Percentiles rank a stretch among this genome's conserved stretches.
These are phyloP conservation scores for Corynorhinus townsendii DNA, from an alignment of 2,113 vertebrate species.

Conservation along the genomic window DNA sequence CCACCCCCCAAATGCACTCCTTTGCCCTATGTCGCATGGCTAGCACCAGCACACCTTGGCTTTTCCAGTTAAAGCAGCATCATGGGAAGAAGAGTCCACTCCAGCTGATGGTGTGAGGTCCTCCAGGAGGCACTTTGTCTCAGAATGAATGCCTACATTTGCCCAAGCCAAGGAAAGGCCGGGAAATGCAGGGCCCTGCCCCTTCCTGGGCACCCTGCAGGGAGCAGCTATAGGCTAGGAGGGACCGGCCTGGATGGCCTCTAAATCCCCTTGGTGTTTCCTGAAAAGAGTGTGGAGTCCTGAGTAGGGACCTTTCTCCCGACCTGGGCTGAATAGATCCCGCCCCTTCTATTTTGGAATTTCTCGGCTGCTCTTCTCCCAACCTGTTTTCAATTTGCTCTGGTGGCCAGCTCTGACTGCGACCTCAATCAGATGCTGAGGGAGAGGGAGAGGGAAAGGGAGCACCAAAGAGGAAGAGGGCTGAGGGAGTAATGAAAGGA, in stretches of 20 bases:
- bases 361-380: slow-evolving; percentile 74
- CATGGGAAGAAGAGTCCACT: neutral
- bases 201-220: no score
- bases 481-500: slow-evolving; percentile 33
- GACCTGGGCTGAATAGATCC: slow-evolving; percentile 49
- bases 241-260: neutral
- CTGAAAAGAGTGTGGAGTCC: neutral
- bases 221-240: neutral
- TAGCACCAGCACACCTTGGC: fast-evolving
- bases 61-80: neutral
- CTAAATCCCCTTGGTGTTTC: neutral
- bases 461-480: neutral
- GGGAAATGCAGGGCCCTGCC: fast-evolving
- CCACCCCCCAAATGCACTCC: no score
- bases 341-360: slow-evolving; percentile 27
- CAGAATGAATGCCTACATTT: neutral
- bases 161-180: neutral
- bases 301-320: neutral
- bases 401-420: slow-evolving; percentile 79
- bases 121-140: neutral
- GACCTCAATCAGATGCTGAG: slow-evolving; percentile 79
- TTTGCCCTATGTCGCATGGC: no score
- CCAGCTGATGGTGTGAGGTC: neutral
- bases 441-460: neutral
- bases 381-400: slow-evolving; percentile 84